Evolutionary conservation across 2,797 vertebrate genomes (phyloP).

Genomic region (Tachyglossus aculeatus): DNA sequence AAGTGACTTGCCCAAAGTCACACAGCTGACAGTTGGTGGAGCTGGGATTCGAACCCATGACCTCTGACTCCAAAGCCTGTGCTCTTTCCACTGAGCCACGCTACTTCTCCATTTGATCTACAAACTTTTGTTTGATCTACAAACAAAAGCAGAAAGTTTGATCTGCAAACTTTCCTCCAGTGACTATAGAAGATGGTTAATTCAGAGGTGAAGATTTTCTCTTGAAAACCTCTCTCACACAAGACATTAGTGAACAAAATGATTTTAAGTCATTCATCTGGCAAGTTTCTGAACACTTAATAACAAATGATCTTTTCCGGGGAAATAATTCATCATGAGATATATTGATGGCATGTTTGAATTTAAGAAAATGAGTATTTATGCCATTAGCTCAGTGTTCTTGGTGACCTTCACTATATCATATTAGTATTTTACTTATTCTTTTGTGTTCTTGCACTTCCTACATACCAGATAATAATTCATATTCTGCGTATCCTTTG

Average conservation of each 20-base stretch:
- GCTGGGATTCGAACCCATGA: too few relatives aligned
- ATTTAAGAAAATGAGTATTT: constrained; percentile 70
- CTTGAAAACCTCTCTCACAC: constrained; percentile 46
- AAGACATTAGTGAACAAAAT: constrained; percentile 41
- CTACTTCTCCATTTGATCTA: too few relatives aligned
- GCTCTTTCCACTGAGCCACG: too few relatives aligned
- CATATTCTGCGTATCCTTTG: constrained; percentile 79
- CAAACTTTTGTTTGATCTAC: too few relatives aligned
- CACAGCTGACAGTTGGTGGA: too few relatives aligned
- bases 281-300: constrained; percentile 61
- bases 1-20: too few relatives aligned
- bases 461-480: constrained; percentile 72
- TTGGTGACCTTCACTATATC: constrained; percentile 68
- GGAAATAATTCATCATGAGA: constrained; percentile 66
- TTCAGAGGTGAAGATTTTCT: too few relatives aligned
- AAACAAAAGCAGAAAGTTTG: too few relatives aligned
- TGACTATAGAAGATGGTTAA: too few relatives aligned
- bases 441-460: constrained; percentile 66
- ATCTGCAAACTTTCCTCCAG: too few relatives aligned
- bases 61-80: too few relatives aligned
- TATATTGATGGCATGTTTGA: constrained; percentile 65
- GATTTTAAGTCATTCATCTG: constrained; percentile 61
- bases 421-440: constrained; percentile 68
- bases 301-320: constrained; percentile 64
- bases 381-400: constrained; percentile 64